A percentile compares a stretch with the other conserved stretches of the same genome.
These are phyloP conservation scores for Wasmannia auropunctata DNA, from an alignment of 1,140 invertebrate genomes.

Conservation along the genomic window DNA sequence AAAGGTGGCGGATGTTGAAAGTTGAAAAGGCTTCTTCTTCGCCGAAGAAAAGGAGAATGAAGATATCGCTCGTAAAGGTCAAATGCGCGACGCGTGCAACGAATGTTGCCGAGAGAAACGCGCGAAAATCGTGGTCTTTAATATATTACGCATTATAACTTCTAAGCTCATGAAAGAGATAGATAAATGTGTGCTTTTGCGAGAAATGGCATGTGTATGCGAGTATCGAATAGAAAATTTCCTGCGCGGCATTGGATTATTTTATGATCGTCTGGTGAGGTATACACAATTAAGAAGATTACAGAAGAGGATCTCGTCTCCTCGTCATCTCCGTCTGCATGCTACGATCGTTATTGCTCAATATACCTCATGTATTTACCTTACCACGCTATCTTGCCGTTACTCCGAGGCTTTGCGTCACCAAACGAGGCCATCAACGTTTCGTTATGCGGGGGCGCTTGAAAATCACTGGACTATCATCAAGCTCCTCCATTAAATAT, in stretches of 20 bases:
- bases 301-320: background rate
- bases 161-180: background rate
- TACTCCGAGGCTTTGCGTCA: constrained; percentile 10
- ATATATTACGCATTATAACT: background rate
- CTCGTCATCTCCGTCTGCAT: background rate
- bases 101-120: background rate
- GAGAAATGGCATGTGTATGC: background rate
- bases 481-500: constrained; percentile 38
- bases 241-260: background rate
- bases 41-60: background rate
- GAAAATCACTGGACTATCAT: constrained; percentile 27
- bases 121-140: background rate
- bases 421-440: constrained; percentile 16
- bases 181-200: background rate
- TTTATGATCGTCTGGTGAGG: background rate
- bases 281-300: background rate
- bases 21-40: constrained; percentile 26
- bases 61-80: constrained; percentile 11
- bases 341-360: background rate
- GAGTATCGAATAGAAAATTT: background rate
- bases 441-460: background rate
- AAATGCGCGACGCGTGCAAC: background rate
- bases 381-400: background rate
- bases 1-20: constrained; percentile 6
- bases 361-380: constrained; percentile 1